Evolutionary conservation across 2,888 invertebrate species (phyloP).

Genomic region (Zonitis immaculata): DNA sequence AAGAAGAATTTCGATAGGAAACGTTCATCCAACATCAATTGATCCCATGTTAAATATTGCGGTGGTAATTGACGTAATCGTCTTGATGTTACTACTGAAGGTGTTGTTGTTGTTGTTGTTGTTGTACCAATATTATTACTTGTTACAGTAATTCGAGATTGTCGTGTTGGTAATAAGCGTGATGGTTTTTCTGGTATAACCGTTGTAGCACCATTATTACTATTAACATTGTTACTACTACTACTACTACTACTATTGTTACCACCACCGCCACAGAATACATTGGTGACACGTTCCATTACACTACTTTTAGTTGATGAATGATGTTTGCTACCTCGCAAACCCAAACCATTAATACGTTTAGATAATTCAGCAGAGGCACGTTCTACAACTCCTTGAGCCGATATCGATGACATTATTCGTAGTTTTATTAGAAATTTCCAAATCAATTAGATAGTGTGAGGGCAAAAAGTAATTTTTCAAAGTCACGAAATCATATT

Average conservation of each 20-base stretch:
- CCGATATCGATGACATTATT: constrained; percentile 75
- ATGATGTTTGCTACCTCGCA: constrained; percentile 45
- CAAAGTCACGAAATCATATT: constrained; percentile 23
- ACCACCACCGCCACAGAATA: constrained; percentile 69
- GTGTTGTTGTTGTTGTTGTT: constrained; percentile 31
- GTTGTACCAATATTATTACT: constrained; percentile 4
- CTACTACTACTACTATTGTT: constrained; percentile 36
- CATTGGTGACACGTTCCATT: constrained; percentile 84
- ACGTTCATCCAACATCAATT: constrained; percentile 76
- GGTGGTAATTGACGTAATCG: constrained; percentile 39
- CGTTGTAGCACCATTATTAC: constrained; percentile 39
- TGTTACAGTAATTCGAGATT: constrained; percentile 11
- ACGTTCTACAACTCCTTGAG: constrained; percentile 86
- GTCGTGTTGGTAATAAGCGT: constrained; percentile 41
- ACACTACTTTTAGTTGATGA: constrained; percentile 56
- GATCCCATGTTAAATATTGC: constrained; percentile 63
- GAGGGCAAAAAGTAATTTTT: no score
- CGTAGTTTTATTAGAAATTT: no score
- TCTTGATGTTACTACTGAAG: no score
- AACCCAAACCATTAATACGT: constrained; percentile 75
- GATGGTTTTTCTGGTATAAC: constrained; percentile 52
- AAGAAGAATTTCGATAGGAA: constrained; percentile 82
- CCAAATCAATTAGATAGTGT: no score
- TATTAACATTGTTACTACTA: constrained; percentile 60
- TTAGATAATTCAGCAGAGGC: constrained; percentile 87